Evolutionary conservation across 2,113 vertebrate genomes (phyloP).

Genomic region (Lipotes vexillifer): DNA sequence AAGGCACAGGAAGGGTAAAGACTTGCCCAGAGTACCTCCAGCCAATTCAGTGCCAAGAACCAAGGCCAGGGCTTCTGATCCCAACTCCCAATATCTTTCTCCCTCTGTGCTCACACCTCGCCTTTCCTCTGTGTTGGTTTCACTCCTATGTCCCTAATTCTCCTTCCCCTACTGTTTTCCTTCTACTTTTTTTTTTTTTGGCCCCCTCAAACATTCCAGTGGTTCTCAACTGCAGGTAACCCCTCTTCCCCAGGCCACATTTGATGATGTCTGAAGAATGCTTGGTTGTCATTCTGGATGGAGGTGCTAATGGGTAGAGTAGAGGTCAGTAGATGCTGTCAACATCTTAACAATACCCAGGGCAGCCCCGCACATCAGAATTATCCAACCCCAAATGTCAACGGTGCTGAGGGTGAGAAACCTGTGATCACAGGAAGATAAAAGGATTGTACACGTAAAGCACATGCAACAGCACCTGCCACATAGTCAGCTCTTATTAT

Average conservation of each 20-base stretch:
- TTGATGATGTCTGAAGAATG: not conserved
- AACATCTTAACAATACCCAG: rapidly evolving
- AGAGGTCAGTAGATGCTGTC: not conserved
- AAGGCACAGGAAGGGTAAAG: rapidly evolving
- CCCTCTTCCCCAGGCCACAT: not conserved
- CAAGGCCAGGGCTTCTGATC: not conserved
- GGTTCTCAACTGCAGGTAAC: not conserved
- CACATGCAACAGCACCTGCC: rapidly evolving
- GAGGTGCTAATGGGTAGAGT: not conserved
- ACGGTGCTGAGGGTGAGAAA: not conserved
- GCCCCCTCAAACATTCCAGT: not conserved
- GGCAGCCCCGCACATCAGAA: rapidly evolving
- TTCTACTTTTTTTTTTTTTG: too few relatives aligned
- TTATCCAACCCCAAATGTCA: not conserved
- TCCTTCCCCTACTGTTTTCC: not conserved
- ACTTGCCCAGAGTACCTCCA: rapidly evolving
- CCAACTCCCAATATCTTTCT: rapidly evolving
- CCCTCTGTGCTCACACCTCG: rapidly evolving
- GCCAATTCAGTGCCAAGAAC: rapidly evolving
- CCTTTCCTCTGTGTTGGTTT: not conserved
- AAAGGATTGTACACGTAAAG: rapidly evolving
- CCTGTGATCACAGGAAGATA: rapidly evolving
- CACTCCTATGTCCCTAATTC: not conserved
- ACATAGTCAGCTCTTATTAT: rapidly evolving
- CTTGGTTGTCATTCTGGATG: rapidly evolving